Conservation (phyloP, 2,113 vertebrate genomes). For the Nipponia nippon region DNA sequence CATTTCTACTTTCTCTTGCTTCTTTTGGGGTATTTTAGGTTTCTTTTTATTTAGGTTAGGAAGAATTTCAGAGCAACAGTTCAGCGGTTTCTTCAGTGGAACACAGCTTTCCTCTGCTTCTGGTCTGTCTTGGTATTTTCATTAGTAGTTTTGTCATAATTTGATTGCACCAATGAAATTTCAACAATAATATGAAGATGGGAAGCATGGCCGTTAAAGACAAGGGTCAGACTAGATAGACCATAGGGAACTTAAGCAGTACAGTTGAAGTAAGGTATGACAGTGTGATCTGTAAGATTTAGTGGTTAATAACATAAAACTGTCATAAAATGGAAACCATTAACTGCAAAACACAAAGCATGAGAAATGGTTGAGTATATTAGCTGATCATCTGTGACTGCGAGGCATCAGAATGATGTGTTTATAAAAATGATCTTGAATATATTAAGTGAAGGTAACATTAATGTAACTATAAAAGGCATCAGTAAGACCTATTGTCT, state of each 20-base stretch:
- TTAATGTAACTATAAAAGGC: neutral
- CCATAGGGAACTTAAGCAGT: neutral
- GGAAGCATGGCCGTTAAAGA: neutral
- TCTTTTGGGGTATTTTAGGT: neutral
- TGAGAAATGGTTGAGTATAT: neutral
- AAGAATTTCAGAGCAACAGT: neutral
- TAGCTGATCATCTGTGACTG: neutral
- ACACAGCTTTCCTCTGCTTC: neutral
- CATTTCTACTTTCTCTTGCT: neutral
- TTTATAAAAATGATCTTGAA: neutral
- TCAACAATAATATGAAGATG: neutral
- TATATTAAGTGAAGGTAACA: neutral
- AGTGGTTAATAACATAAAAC: neutral
- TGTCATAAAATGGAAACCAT: neutral
- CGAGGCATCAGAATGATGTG: neutral
- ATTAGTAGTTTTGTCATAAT: neutral
- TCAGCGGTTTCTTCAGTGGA: neutral
- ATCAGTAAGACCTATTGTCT: neutral
- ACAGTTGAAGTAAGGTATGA: neutral
- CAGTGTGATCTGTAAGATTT: neutral
- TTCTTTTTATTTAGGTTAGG: neutral
- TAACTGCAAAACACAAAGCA: neutral
- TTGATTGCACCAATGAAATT: neutral
- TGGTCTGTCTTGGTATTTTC: neutral
- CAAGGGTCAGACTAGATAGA: neutral